Percentiles rank a stretch among this genome's conserved stretches.
Conservation (phyloP, 2,888 invertebrate genomes). For the Trachelus iudaicus region DNA sequence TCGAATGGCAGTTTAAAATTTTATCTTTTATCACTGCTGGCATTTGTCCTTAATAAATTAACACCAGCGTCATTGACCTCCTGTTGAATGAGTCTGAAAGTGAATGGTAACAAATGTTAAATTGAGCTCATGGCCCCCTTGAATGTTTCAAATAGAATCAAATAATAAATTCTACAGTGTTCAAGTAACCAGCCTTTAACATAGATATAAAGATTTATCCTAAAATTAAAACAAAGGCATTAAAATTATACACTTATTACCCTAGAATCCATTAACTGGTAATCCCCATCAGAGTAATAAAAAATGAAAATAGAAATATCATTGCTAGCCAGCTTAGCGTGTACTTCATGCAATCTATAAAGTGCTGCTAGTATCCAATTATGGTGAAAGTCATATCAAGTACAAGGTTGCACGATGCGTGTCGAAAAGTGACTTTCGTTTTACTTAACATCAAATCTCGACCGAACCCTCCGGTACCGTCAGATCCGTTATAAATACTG, state of each 20-base stretch:
- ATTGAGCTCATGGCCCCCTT: not conserved
- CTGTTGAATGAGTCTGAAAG: not conserved
- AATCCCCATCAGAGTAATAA: not conserved
- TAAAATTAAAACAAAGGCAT: slow-evolving; percentile 4
- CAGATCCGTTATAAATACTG: not conserved
- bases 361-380: not conserved
- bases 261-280: not conserved
- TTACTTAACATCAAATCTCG: not conserved
- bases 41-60: not conserved
- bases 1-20: not conserved
- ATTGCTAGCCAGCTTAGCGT: not conserved
- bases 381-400: not conserved
- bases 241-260: slow-evolving; percentile 1
- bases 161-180: not conserved
- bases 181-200: no score
- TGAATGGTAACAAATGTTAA: not conserved
- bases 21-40: not conserved
- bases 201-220: not conserved
- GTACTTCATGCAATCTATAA: not conserved
- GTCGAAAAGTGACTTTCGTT: not conserved
- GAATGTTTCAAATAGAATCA: not conserved
- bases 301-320: not conserved
- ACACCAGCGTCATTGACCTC: not conserved
- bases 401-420: not conserved
- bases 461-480: no score